Evolutionary conservation across 2,113 vertebrate species (phyloP).

Genomic region (Nanorana parkeri): DNA sequence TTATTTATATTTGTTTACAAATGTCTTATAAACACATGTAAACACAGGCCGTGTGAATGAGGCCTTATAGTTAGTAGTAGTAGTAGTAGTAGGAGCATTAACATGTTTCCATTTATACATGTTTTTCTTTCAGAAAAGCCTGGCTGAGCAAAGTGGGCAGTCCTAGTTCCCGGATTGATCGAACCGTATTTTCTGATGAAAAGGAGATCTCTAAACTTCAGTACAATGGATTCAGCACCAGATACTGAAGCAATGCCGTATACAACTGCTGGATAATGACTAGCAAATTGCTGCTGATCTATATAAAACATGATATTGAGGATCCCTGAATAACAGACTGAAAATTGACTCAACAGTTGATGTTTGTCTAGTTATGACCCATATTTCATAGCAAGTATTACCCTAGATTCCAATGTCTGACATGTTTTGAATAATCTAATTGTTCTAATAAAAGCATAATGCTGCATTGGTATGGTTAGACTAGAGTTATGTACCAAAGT

Average conservation of each 20-base stretch:
- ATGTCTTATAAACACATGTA: too few relatives aligned
- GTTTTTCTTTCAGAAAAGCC: slow-evolving; percentile 76
- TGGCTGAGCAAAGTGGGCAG: slow-evolving; percentile 88
- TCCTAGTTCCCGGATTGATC: slow-evolving; percentile 86
- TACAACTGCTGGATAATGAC: not conserved
- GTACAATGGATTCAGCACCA: slow-evolving; percentile 83
- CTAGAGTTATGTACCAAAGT: too few relatives aligned
- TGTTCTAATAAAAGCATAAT: too few relatives aligned
- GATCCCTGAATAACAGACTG: not conserved
- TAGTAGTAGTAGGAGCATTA: not conserved
- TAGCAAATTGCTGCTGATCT: too few relatives aligned
- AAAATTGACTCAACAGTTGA: not conserved
- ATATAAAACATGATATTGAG: not conserved
- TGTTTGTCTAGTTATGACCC: not conserved
- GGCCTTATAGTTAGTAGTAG: not conserved
- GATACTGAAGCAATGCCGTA: slow-evolving; percentile 72
- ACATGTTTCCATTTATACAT: not conserved
- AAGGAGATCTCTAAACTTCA: slow-evolving; percentile 83
- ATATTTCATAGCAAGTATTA: too few relatives aligned
- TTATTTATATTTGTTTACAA: too few relatives aligned
- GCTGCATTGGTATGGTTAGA: too few relatives aligned
- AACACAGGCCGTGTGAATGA: too few relatives aligned
- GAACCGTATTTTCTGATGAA: slow-evolving; percentile 80
- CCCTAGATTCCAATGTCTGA: too few relatives aligned
- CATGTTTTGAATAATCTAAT: too few relatives aligned